Base-by-base conservation (phyloP, 2,888 invertebrate species). In the Zeuzera pyrina region DNA sequence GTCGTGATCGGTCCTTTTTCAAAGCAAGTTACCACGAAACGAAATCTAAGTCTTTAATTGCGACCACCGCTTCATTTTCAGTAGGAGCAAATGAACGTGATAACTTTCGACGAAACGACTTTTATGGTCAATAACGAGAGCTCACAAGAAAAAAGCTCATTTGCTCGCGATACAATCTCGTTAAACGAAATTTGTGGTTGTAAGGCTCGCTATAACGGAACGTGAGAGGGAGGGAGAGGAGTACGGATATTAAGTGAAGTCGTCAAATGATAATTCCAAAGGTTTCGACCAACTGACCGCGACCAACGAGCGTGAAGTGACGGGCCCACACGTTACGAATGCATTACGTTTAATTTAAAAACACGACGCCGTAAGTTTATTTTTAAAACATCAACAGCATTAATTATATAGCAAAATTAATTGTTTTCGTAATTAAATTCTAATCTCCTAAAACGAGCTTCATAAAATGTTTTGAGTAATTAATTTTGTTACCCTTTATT, bases 371-470 rank as follows among this genome's bases (percentile, higher is more conserved):
- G 12, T 52, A 52, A 60, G 54, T 58, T 57, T 47, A 53, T 24
- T 24, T 57, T 57, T 45, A 50, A 43, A 44, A 45, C 45, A 63
- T 65, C 59, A 52, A 46, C 48, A 52, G 25, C 45, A 63, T 65
- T 59, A 52, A 46, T 47, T 51, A 13, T 38, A 47, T 49, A 49
- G 45, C 50, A 41, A 43, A 62, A 61, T 64, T 54, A 56, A 61
- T 52, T 57, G 56, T 57, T 58, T 60, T 53, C 35, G 48, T 70
- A 68, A 76, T 76, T 68, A 70, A 53, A 53, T 58, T 49, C 57
- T 63, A 67, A 69, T 62, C 55, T 58, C 52, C 58, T 42, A 29
- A 48, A 70, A 64, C 49, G 59, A 57, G 33, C 53, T 52, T 60
- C 57, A 52, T 62, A 58, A 59, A 65, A 59, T 63, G 57, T 56